Conservation (phyloP, 2,113 vertebrate species). For the Nerophis ophidion region DNA sequence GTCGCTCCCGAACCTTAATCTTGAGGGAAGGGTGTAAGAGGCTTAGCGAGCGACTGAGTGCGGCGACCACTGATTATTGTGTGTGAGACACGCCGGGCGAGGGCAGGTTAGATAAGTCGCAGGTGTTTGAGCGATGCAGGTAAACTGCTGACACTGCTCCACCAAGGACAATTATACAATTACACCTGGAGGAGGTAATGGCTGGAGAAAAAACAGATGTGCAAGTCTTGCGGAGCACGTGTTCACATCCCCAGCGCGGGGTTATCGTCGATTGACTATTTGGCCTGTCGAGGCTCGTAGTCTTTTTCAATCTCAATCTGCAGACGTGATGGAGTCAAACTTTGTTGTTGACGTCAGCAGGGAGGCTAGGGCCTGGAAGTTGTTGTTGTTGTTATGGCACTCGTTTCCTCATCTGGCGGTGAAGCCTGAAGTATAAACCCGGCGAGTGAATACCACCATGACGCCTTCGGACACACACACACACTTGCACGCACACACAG, state of each 20-base stretch:
- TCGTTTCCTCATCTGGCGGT: conserved; percentile 42
- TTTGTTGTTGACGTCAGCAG: conserved; percentile 55
- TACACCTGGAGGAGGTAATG: conserved; percentile 13
- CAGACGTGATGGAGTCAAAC: conserved; percentile 49
- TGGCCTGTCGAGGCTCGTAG: conserved; percentile 47
- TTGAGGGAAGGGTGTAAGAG: conserved; percentile 78
- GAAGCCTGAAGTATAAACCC: conserved; percentile 45
- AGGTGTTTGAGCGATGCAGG: conserved; percentile 75
- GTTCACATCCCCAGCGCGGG: conserved; percentile 42
- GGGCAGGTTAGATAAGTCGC: conserved; percentile 73
- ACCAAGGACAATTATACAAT: conserved; percentile 14
- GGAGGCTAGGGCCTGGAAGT: conserved; percentile 44
- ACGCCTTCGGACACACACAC: conserved; percentile 11
- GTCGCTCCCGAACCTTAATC: conserved; percentile 74
- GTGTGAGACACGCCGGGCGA: conserved; percentile 68
- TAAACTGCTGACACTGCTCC: conserved; percentile 65
- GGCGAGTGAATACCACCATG: conserved; percentile 44
- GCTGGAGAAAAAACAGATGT: conserved; percentile 19
- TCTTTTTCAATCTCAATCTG: conserved; percentile 42
- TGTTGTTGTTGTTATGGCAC: conserved; percentile 45
- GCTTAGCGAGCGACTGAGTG: conserved; percentile 75
- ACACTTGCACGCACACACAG: conserved; percentile 18
- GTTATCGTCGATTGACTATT: conserved; percentile 30
- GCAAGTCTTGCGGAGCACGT: conserved; percentile 19
- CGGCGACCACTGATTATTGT: conserved; percentile 75